Percentiles rank a stretch among this genome's conserved stretches.
Conservation (phyloP, 2,113 vertebrate genomes). For the Stegastes partitus region DNA sequence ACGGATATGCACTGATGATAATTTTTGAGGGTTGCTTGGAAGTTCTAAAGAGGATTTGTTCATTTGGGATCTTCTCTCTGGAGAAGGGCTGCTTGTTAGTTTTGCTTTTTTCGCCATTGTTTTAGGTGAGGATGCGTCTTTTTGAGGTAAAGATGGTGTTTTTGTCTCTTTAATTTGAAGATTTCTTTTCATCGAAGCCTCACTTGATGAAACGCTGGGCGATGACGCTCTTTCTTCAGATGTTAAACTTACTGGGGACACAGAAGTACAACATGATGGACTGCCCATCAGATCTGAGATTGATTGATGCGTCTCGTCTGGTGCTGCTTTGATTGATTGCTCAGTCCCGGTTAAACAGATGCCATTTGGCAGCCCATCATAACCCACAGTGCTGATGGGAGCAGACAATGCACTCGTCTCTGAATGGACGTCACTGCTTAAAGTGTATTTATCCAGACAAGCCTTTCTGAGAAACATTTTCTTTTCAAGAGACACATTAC, state of each 20-base stretch:
- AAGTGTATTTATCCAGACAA: constrained; percentile 64
- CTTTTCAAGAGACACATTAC: constrained; percentile 74
- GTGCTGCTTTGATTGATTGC: not conserved
- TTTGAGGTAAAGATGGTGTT: not conserved
- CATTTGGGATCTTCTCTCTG: constrained; percentile 43
- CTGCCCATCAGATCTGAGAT: constrained; percentile 22
- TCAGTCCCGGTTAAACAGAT: constrained; percentile 16
- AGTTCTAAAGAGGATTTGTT: constrained; percentile 27
- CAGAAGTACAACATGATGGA: constrained; percentile 37
- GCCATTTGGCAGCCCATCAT: constrained; percentile 22
- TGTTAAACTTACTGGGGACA: constrained; percentile 56
- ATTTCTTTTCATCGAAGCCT: constrained; percentile 27
- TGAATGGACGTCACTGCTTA: constrained; percentile 34
- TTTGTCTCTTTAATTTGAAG: constrained; percentile 11
- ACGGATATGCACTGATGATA: constrained; percentile 2
- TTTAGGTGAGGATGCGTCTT: constrained; percentile 49
- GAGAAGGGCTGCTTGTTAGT: constrained; percentile 52
- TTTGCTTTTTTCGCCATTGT: constrained; percentile 54
- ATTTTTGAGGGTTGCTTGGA: constrained; percentile 29
- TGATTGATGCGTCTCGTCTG: constrained; percentile 16
- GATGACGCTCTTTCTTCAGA: constrained; percentile 59
- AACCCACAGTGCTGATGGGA: constrained; percentile 10
- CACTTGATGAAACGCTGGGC: constrained; percentile 60
- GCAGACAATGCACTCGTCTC: constrained; percentile 30
- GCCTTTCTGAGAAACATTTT: constrained; percentile 77